Evolutionary conservation across 2,888 invertebrate species (phyloP), one percentile per base, ranked within the genome.

Genomic region (Eupeodes latifasciatus): DNA sequence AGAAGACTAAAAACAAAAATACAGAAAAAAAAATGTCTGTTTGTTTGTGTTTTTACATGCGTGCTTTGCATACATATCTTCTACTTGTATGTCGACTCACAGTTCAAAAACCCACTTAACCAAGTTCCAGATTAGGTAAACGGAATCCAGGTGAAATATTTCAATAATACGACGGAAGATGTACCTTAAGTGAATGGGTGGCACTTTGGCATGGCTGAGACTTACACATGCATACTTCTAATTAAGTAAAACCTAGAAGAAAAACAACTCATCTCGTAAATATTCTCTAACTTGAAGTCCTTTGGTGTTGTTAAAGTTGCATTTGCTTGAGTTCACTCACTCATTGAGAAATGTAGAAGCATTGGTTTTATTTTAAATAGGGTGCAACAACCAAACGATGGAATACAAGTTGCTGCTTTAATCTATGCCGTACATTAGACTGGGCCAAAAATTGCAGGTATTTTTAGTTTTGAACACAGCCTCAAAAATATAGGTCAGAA

Each of bases 41-140:
- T 75, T 62, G 47, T 69, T 61, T 61, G 55, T 69, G 69, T 81
- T 53, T 76, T 44, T 10, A 9, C 6, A 40, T 49, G 44, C 27
- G 57, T 64, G 19, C 27, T 47, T 40, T 49, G 49, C 47, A 27
- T 49, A 66, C 47, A 27, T 49, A 27, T 66, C 66, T 66, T 27
- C 47, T 66, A 69, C 75, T 84, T 62, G 64, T 67, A 61, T 74
- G 77, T 74, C 76, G 66, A 81, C 81, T 81, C 57, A 76, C 44
- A 76, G 44, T 66, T 81, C 36, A 78, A 55, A 80, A 71, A 79
- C 81, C 77, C 81, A 85, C 85, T 81, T 85, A 85, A 85, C 85
- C 85, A 81, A 85, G 85, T 85, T 85, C 77, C 49, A 81, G 81
- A 81, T 85, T 81, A 85, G 85, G 77, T 85, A 76, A 85, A 84